Percentiles rank a stretch among this genome's conserved stretches.
phyloP scores from a whole-genome alignment of 2,113 vertebrate genomes.

The Lasiurus borealis region DNA sequence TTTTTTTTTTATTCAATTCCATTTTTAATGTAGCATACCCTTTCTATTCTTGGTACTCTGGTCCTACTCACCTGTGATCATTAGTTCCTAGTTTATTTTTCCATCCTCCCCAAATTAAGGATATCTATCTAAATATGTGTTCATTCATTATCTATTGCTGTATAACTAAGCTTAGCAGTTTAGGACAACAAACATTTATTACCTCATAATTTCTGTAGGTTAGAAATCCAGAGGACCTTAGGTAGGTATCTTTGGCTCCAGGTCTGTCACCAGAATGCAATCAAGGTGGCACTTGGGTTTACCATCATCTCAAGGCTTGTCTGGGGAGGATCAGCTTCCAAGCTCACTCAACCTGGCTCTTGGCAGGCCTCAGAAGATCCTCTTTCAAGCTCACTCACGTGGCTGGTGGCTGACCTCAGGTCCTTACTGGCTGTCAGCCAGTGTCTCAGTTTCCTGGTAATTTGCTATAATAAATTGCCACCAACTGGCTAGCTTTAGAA shows the following conservation, averaged over 20 bases:
- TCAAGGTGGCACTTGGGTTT: not conserved
- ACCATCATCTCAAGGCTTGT: not conserved
- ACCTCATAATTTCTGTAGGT: not conserved
- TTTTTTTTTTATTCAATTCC: not conserved
- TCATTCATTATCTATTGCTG: not conserved
- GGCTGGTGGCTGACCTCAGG: constrained; percentile 7
- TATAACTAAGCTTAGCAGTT: not conserved
- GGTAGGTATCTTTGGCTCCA: not conserved
- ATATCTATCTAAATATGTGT: no score
- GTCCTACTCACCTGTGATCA: not conserved
- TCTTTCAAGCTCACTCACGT: not conserved
- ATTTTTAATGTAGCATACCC: not conserved
- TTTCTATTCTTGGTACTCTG: not conserved
- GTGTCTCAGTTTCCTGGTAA: not conserved
- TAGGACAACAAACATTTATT: not conserved
- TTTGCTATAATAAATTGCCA: not conserved
- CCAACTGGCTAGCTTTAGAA: not conserved
- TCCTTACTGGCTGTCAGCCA: not conserved
- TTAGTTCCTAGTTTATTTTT: not conserved
- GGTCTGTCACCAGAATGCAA: not conserved
- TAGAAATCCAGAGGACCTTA: not conserved
- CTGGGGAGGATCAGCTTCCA: not conserved
- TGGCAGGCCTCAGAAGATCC: not conserved
- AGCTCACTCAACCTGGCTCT: not conserved
- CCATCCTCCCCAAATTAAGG: not conserved